phyloP scores from a whole-genome alignment of 2,113 vertebrate genomes.

The Xenus cinereus region DNA sequence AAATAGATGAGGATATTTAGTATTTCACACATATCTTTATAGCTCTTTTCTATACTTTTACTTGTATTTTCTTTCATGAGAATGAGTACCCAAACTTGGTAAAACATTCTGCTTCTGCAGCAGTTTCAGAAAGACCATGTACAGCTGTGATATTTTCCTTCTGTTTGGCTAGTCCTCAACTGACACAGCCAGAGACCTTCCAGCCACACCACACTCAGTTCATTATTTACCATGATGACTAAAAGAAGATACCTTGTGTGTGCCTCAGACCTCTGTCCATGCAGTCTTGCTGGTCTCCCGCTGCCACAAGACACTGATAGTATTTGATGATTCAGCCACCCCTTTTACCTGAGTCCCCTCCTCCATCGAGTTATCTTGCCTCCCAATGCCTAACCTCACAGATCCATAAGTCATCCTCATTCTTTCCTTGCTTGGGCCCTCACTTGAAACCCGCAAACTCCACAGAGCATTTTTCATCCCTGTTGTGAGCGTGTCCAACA shows the following conservation, averaged over 20 bases:
- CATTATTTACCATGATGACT: not conserved
- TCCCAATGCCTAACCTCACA: not conserved
- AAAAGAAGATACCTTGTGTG: not conserved
- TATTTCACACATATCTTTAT: not conserved
- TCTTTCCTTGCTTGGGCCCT: not conserved
- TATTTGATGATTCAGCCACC: not conserved
- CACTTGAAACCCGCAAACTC: not conserved
- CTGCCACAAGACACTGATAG: not conserved
- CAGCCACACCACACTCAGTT: not conserved
- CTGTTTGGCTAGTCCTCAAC: not conserved
- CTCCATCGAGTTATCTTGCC: not conserved
- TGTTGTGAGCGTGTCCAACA: not conserved
- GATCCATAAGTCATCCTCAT: not conserved
- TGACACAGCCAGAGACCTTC: not conserved
- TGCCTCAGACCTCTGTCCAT: not conserved
- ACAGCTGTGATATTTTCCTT: not conserved
- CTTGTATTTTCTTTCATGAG: not conserved
- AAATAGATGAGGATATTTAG: not conserved
- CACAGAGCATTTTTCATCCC: not conserved
- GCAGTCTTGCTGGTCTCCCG: not conserved
- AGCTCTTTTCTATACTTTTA: not conserved
- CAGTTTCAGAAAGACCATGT: not conserved
- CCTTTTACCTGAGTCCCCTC: not conserved
- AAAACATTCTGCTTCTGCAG: not conserved
- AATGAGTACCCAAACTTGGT: not conserved